Conservation (phyloP, 1,140 invertebrate species). For the Drosophila kepulauana region DNA sequence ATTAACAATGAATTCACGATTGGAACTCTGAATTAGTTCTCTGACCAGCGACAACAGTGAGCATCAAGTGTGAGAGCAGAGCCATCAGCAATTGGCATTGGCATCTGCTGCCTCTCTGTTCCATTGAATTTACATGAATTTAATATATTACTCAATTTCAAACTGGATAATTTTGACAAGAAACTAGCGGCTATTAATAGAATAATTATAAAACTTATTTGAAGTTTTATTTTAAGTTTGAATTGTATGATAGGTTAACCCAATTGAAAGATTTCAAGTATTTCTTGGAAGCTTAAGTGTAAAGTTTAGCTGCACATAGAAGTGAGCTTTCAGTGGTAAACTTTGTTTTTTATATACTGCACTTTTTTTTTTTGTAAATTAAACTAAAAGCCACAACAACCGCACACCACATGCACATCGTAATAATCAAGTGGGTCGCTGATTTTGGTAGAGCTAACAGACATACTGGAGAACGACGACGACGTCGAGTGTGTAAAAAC, state of each 20-base stretch:
- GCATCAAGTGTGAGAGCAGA: not conserved
- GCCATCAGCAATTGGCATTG: not conserved
- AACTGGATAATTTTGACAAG: conserved; percentile 16
- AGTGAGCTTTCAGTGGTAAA: conserved; percentile 13
- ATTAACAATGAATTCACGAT: not conserved
- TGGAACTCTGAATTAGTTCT: not conserved
- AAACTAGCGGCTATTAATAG: not conserved
- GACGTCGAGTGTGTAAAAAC: conserved; percentile 1
- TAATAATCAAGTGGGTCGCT: conserved; percentile 39
- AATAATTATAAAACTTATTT: not conserved
- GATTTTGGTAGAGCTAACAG: conserved; percentile 24
- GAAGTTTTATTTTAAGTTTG: not conserved
- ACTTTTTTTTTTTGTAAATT: conserved; percentile 14
- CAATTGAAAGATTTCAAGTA: not conserved
- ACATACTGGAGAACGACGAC: not conserved
- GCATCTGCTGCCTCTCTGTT: not conserved
- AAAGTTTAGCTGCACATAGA: too few relatives aligned
- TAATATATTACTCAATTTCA: not conserved
- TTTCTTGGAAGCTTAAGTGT: not conserved
- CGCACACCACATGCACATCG: conserved; percentile 26
- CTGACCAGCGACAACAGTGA: not conserved
- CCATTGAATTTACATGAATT: conserved; percentile 23
- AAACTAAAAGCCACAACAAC: conserved; percentile 33
- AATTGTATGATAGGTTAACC: not conserved
- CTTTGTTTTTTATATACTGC: not conserved